Evolutionary conservation across 2,888 invertebrate genomes (phyloP).

Genomic region (Panopea generosa): DNA sequence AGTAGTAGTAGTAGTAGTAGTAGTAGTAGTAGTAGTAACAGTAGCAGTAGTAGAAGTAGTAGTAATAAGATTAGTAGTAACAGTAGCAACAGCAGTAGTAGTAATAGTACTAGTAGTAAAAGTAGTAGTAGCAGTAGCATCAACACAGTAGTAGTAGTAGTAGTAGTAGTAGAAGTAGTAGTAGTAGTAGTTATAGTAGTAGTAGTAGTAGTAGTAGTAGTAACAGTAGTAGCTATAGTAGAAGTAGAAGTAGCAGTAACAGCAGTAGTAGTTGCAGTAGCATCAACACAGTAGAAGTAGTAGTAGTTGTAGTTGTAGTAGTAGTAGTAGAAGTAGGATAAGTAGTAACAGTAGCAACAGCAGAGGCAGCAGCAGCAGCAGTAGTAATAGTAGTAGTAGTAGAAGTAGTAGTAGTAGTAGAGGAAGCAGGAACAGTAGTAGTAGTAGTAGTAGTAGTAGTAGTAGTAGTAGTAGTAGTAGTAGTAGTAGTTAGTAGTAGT

Average conservation of each 20-base stretch:
- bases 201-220: conserved; percentile 50
- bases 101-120: neutral
- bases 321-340: too few species aligned
- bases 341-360: too few species aligned
- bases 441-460: conserved; percentile 3
- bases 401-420: neutral
- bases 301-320: too few species aligned
- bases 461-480: conserved; percentile 3
- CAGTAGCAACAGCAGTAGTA: neutral
- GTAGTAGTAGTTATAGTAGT: conserved; percentile 57
- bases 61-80: neutral
- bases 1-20: conserved; percentile 3
- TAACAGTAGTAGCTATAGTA: conserved; percentile 21
- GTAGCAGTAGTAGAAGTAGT: neutral
- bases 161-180: conserved; percentile 55
- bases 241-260: too few species aligned
- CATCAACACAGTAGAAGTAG: too few species aligned
- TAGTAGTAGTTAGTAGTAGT: conserved; percentile 3
- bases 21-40: conserved; percentile 1
- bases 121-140: conserved; percentile 26
- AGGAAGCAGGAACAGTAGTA: neutral
- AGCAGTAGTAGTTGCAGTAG: too few species aligned
- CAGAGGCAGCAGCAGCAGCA: too few species aligned
- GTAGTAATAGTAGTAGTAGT: conserved; percentile 2
- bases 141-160: conserved; percentile 49